These are phyloP conservation scores for Megamerina dolium DNA, from an alignment of 2,888 invertebrate species.

Conservation along the genomic window DNA sequence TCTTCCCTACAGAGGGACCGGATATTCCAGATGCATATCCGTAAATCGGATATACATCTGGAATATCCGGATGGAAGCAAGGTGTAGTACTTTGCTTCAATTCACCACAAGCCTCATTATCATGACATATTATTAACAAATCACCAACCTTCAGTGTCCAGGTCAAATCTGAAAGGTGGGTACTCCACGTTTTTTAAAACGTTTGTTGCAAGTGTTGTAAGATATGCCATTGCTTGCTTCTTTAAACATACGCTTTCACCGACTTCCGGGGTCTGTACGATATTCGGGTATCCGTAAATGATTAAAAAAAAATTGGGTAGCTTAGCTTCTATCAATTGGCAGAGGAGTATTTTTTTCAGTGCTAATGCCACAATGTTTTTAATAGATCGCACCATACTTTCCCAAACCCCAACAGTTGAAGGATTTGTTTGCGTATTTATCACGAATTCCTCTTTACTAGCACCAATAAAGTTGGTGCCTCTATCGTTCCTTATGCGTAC, in stretches of 20 bases:
- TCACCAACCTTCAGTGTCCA: too few species aligned
- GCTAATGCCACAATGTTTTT: constrained; percentile 13
- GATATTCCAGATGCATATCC: too few species aligned
- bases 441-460: constrained; percentile 8
- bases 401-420: constrained; percentile 12
- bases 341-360: constrained; percentile 12
- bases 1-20: too few species aligned
- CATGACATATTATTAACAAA: too few species aligned
- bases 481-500: constrained; percentile 11
- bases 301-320: constrained; percentile 10
- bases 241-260: not conserved
- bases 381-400: constrained; percentile 12
- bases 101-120: too few species aligned
- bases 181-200: too few species aligned
- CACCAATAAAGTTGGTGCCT: constrained; percentile 12
- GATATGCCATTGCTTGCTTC: constrained; percentile 17
- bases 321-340: constrained; percentile 15
- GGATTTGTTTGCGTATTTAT: constrained; percentile 10
- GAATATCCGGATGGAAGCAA: too few species aligned
- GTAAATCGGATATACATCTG: too few species aligned
- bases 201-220: constrained; percentile 10
- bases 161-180: too few species aligned
- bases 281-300: constrained; percentile 7
- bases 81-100: too few species aligned
- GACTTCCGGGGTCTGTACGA: constrained; percentile 5